Conservation (phyloP, 1,140 invertebrate species). For the Lutraria rhynchaena region DNA sequence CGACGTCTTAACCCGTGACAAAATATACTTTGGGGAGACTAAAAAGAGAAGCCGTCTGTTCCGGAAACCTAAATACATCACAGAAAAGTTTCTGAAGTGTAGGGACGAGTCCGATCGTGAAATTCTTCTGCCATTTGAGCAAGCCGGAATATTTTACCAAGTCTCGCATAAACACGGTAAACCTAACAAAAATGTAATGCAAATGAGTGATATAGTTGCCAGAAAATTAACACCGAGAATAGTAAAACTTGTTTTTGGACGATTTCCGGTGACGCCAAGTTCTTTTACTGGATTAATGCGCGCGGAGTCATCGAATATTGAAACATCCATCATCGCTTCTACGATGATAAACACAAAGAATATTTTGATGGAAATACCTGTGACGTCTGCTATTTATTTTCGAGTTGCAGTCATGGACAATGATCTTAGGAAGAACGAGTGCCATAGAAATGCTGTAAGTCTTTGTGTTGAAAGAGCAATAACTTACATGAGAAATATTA, state of each 20-base stretch:
- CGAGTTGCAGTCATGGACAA: conserved; percentile 55
- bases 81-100: conserved; percentile 69
- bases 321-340: conserved; percentile 65
- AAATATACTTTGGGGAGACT: conserved; percentile 61
- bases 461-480: conserved; percentile 62
- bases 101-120: conserved; percentile 68
- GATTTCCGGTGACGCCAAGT: conserved; percentile 67
- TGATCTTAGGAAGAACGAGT: conserved; percentile 49
- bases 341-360: conserved; percentile 69
- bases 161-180: conserved; percentile 50
- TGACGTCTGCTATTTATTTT: conserved; percentile 60
- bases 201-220: conserved; percentile 63
- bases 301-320: conserved; percentile 57
- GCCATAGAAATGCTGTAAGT: conserved; percentile 57
- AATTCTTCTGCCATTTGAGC: conserved; percentile 64
- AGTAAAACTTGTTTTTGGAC: conserved; percentile 69
- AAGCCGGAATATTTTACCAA: conserved; percentile 66
- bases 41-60: conserved; percentile 60
- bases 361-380: conserved; percentile 69
- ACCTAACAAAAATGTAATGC: conserved; percentile 57
- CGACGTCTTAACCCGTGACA: conserved; percentile 62
- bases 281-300: conserved; percentile 69
- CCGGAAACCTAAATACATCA: conserved; percentile 55
- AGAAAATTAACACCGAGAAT: conserved; percentile 62
- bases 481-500: conserved; percentile 67